These are phyloP conservation scores for Neomicropteryx cornuta DNA, from an alignment of 1,140 invertebrate genomes.

Conservation along the genomic window DNA sequence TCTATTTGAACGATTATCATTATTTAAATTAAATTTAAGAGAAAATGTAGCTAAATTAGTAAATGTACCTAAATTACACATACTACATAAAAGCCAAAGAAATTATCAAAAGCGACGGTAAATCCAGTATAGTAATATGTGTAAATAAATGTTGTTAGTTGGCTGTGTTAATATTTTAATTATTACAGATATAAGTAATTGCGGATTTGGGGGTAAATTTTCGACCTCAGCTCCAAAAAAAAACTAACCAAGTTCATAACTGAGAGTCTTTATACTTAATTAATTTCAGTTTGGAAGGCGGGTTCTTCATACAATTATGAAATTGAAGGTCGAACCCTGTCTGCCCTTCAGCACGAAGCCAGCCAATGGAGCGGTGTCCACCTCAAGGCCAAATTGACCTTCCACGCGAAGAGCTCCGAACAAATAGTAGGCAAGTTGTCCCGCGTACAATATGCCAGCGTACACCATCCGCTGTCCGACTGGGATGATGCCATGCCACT, in stretches of 20 bases:
- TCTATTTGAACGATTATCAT: no score
- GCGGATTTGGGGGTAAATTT: slow-evolving; percentile 31
- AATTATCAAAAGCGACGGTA: no score
- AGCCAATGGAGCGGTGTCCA: slow-evolving; percentile 43
- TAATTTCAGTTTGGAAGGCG: no score
- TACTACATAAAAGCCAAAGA: no score
- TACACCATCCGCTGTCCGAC: slow-evolving; percentile 39
- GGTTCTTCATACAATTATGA: slow-evolving; percentile 48
- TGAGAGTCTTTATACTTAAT: no score
- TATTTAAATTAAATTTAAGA: no score
- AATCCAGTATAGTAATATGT: no score
- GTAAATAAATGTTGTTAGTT: no score
- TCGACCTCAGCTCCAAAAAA: slow-evolving; percentile 43
- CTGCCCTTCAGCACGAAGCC: slow-evolving; percentile 37
- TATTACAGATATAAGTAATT: slow-evolving; percentile 30
- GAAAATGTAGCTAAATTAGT: no score
- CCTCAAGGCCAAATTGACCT: slow-evolving; percentile 37
- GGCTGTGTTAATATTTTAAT: no score
- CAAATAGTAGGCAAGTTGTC: slow-evolving; percentile 37
- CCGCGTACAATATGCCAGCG: slow-evolving; percentile 38
- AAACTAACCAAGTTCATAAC: slow-evolving; percentile 43
- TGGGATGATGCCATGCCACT: slow-evolving; percentile 29
- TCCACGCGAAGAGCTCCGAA: slow-evolving; percentile 37
- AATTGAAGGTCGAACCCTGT: slow-evolving; percentile 44
- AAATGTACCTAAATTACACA: no score